Percentiles rank a stretch among this genome's conserved stretches.
Evolutionary conservation across 1,140 invertebrate species (phyloP).

Genomic region (Drosophila kikkawai): DNA sequence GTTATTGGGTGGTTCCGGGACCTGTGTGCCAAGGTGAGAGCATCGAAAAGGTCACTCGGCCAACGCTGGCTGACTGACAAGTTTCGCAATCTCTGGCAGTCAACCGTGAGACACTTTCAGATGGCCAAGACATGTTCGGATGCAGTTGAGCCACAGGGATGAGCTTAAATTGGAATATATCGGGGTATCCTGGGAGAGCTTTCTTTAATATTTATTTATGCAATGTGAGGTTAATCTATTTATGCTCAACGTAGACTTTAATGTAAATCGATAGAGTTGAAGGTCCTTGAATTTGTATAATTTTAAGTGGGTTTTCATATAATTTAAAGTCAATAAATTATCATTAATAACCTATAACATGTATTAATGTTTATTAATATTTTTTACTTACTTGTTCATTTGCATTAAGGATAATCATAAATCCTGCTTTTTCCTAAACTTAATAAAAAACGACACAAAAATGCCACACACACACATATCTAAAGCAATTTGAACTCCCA

Average conservation of each 20-base stretch:
- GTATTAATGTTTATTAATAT: too few species aligned
- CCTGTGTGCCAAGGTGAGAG: slow-evolving; percentile 19
- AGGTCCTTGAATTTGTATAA: too few species aligned
- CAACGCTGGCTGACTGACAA: slow-evolving; percentile 21
- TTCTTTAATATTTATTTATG: not conserved
- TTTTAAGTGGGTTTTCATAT: too few species aligned
- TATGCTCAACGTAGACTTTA: not conserved
- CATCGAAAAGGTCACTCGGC: slow-evolving; percentile 18
- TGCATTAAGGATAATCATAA: not conserved
- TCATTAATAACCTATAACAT: too few species aligned
- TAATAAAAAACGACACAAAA: slow-evolving; percentile 10
- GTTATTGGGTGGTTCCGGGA: not conserved
- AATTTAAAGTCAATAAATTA: not conserved
- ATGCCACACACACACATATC: not conserved
- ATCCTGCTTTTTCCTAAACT: not conserved
- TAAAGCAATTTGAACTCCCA: slow-evolving; percentile 3
- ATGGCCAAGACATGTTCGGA: slow-evolving; percentile 27
- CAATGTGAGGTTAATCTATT: too few species aligned
- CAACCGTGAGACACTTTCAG: slow-evolving; percentile 15
- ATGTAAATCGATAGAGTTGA: not conserved
- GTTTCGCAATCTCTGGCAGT: slow-evolving; percentile 36
- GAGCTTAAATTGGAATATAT: slow-evolving; percentile 6
- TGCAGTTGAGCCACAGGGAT: not conserved
- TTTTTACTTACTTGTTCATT: not conserved
- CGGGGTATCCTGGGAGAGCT: not conserved